Base-by-base conservation (phyloP, 2,113 vertebrate species). In the Microcebus griseorufus region DNA sequence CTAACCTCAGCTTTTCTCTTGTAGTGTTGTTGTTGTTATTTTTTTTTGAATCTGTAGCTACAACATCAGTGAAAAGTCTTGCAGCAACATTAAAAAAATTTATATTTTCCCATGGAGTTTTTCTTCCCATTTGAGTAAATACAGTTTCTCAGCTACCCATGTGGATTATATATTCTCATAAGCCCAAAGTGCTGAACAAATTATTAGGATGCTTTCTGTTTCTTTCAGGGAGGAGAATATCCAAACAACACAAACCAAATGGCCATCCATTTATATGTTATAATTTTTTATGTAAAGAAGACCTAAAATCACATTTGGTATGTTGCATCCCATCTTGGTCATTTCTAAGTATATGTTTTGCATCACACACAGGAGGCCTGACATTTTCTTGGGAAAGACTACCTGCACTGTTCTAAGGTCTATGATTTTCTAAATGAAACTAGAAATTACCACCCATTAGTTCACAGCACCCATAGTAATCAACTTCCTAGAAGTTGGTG, bases 61-160 rank as follows among this genome's bases (percentile, higher is more conserved):
- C 89, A 97, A 92, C 79, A 92, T 82, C 51, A 88, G 23, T 58
- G 82, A 88, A 87, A 83, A 48, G 1, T 17, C 34, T 60, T 89
- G 53, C 14, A 81, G 42, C 90, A 45, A 94, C 75, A 89, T 92
- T 96, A 90, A n/a, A 96, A 73, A 73, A 82, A 93, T 42, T 82
- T 75, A 39, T 62, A 93, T 97, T 97, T 98, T 96, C 90, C 83
- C 80, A 87, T 92, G 65, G 53, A 94, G 8, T 6, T 45, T 90
- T 72, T 69, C 62, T 92, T 93, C 69, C 55, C 80, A 34, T 82
- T 83, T 87, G 83, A 89, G 37, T 93, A 86, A 94, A 94, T 67
- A 62, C 32, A 83, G 69, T 97, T 97, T 69, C 76, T 92, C 65
- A 76, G 45, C 45, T 62, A 12, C n/a, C 34, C 80, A 17, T 17